These are phyloP conservation scores for Gambelia wislizenii DNA, from an alignment of 2,797 vertebrate genomes.

Conservation along the genomic window DNA sequence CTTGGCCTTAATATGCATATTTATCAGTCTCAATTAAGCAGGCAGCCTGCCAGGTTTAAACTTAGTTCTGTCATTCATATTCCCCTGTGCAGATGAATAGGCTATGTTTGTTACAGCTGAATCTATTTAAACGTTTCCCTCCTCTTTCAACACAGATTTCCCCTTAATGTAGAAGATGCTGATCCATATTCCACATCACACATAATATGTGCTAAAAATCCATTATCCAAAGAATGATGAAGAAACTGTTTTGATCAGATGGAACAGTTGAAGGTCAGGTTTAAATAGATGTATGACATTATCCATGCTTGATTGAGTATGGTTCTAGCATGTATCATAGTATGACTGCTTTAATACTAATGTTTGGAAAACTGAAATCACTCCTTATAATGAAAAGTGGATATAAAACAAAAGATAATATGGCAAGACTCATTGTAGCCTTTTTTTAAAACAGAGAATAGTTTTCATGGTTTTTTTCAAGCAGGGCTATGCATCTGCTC, in stretches of 20 bases:
- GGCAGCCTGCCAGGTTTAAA: constrained; percentile 56
- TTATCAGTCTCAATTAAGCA: constrained; percentile 59
- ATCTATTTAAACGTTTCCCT: constrained; percentile 47
- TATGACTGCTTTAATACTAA: constrained; percentile 57
- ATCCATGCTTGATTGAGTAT: constrained; percentile 48
- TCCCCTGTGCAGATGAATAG: constrained; percentile 49
- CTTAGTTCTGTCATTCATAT: constrained; percentile 46
- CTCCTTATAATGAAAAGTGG: constrained; percentile 45
- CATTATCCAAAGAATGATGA: constrained; percentile 62
- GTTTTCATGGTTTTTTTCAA: neutral
- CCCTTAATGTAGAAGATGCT: constrained; percentile 53
- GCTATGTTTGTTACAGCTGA: constrained; percentile 54
- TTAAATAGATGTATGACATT: constrained; percentile 55
- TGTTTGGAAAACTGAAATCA: constrained; percentile 37
- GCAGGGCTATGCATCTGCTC: too few species aligned
- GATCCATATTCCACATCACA: constrained; percentile 58
- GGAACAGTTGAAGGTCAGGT: constrained; percentile 63
- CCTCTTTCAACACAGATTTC: constrained; percentile 17
- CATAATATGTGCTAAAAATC: constrained; percentile 59
- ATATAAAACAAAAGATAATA: constrained; percentile 7
- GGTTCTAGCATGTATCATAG: constrained; percentile 32
- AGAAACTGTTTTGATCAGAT: constrained; percentile 54
- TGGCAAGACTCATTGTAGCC: neutral
- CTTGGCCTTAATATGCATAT: constrained; percentile 51
- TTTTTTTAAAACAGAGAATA: constrained; percentile 22